phyloP scores from a whole-genome alignment of 2,113 vertebrate genomes.

The Ardeotis arabs region DNA sequence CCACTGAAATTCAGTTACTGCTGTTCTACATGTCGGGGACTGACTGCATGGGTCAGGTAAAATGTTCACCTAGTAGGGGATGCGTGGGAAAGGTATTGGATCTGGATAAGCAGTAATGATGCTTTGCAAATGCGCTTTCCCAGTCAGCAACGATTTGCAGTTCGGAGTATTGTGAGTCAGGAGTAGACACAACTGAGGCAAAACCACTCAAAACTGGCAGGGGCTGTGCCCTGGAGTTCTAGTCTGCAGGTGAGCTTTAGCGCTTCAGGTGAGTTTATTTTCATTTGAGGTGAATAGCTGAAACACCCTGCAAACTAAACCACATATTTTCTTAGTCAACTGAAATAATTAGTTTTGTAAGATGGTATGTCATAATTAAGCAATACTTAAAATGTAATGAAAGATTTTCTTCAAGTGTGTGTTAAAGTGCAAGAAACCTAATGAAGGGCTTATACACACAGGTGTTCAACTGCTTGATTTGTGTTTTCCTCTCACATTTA shows the following conservation, averaged over 20 bases:
- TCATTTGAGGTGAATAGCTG: neutral
- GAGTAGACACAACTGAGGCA: neutral
- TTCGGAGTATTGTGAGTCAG: neutral
- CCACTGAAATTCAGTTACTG: neutral
- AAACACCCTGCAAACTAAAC: neutral
- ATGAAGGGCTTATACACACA: neutral
- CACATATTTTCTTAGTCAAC: neutral
- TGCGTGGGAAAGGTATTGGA: neutral
- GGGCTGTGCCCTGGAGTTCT: neutral
- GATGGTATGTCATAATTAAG: neutral
- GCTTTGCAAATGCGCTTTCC: neutral
- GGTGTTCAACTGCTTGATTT: neutral
- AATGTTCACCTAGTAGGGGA: neutral
- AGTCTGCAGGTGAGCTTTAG: neutral
- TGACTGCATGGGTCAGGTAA: neutral
- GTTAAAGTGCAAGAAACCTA: neutral
- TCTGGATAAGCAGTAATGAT: neutral
- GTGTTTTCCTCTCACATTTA: neutral
- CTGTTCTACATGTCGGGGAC: neutral
- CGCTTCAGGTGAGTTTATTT: rapidly evolving
- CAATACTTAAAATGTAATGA: neutral
- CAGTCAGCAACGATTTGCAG: neutral
- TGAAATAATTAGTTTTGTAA: neutral
- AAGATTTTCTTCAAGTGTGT: neutral
- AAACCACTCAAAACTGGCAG: neutral